These are phyloP conservation scores for Lipophrys pholis DNA, from an alignment of 2,113 vertebrate species.

Conservation along the genomic window DNA sequence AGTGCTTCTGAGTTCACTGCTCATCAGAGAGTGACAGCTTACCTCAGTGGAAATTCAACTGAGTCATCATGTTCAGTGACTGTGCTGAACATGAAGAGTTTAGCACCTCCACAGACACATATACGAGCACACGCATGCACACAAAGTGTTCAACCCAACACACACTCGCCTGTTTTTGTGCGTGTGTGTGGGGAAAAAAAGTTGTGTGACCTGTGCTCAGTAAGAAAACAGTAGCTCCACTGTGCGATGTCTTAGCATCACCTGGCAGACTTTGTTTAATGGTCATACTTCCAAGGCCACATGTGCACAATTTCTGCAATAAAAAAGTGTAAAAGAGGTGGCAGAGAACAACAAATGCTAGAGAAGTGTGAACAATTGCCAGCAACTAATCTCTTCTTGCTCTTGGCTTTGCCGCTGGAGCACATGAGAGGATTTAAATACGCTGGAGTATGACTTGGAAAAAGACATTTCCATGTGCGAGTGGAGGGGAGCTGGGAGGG, in stretches of 20 bases:
- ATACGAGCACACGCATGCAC: neutral
- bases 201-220: too few relatives aligned
- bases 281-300: neutral
- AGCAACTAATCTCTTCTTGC: constrained; percentile 31
- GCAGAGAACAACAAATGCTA: constrained; percentile 11
- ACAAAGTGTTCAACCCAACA: neutral
- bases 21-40: constrained; percentile 60
- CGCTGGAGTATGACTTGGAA: constrained; percentile 64
- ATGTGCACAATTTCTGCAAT: neutral
- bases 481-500: constrained; percentile 37
- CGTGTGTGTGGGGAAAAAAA: too few relatives aligned
- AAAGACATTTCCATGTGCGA: constrained; percentile 70
- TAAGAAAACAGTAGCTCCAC: neutral
- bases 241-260: neutral
- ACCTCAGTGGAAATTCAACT: constrained; percentile 78
- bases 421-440: constrained; percentile 40
- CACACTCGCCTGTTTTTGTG: neutral
- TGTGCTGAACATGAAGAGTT: constrained; percentile 35
- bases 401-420: constrained; percentile 42
- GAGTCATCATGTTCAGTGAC: constrained; percentile 74
- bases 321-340: constrained; percentile 3
- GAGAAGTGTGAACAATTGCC: neutral
- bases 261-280: constrained; percentile 1
- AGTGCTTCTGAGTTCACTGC: constrained; percentile 52
- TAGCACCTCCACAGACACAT: constrained; percentile 28